A percentile compares a stretch with the other conserved stretches of the same genome.
phyloP scores from a whole-genome alignment of 2,113 vertebrate genomes.

The Columba livia region DNA sequence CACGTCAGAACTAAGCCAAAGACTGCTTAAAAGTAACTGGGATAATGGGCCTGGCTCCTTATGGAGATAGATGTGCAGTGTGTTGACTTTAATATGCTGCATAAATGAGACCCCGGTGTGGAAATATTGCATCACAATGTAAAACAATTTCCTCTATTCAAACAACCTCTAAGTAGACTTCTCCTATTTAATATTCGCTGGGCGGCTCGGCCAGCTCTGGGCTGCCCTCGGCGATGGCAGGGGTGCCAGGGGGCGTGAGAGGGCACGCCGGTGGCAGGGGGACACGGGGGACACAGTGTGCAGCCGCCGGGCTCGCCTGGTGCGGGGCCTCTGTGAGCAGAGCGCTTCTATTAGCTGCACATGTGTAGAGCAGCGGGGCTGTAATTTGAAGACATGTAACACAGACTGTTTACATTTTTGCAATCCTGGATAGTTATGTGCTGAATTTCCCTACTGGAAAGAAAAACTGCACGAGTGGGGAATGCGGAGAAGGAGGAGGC shows the following conservation, averaged over 20 bases:
- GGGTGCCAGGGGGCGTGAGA: accelerated
- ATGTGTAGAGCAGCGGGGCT: conserved; percentile 55
- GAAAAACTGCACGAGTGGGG: conserved; percentile 46
- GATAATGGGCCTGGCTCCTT: conserved; percentile 64
- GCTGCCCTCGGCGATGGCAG: neutral
- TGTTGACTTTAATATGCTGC: conserved; percentile 67
- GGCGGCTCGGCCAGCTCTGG: neutral
- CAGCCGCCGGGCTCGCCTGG: accelerated
- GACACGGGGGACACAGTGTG: neutral
- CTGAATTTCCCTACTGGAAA: conserved; percentile 63
- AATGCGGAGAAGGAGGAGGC: conserved; percentile 39
- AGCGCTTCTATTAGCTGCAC: conserved; percentile 38
- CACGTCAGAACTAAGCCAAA: conserved; percentile 58
- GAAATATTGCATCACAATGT: conserved; percentile 67
- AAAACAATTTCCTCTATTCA: conserved; percentile 67
- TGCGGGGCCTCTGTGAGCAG: neutral
- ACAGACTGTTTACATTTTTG: conserved; percentile 64
- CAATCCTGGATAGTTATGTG: conserved; percentile 30
- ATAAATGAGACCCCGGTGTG: conserved; percentile 66
- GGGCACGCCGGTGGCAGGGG: accelerated
- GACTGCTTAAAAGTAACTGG: conserved; percentile 68
- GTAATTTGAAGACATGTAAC: conserved; percentile 56
- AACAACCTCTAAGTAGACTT: conserved; percentile 48
- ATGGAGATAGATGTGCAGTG: conserved; percentile 66
- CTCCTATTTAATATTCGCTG: neutral